Conservation (phyloP, 2,797 vertebrate genomes). For the Heterohyrax brucei region DNA sequence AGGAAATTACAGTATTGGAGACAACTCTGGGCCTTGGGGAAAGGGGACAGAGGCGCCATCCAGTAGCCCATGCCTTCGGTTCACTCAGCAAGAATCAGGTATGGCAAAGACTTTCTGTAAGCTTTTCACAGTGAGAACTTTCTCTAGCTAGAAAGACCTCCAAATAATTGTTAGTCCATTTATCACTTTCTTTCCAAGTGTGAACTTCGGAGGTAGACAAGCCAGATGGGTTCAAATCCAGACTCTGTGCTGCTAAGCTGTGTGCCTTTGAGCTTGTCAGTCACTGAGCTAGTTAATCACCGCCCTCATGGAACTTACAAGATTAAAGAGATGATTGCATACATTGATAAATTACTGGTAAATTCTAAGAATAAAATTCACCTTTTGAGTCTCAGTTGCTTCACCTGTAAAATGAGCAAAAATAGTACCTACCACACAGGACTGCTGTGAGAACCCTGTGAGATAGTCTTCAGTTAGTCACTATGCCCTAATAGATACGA, state of each 20-base stretch:
- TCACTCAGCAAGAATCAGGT: conserved; percentile 83
- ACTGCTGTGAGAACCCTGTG: not conserved
- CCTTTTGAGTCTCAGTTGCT: not conserved
- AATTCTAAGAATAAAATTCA: too few relatives aligned
- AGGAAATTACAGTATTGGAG: conserved; percentile 86
- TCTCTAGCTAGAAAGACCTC: conserved; percentile 26
- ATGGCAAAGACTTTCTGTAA: conserved; percentile 66
- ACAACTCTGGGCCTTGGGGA: conserved; percentile 85
- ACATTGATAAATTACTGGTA: not conserved
- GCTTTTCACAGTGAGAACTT: conserved; percentile 37
- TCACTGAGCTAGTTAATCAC: not conserved
- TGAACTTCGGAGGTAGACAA: not conserved
- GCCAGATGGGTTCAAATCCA: not conserved
- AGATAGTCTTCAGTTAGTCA: conserved; percentile 53
- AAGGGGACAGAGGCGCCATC: conserved; percentile 79
- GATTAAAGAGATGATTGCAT: not conserved
- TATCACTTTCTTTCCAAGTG: not conserved
- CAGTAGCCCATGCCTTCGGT: conserved; percentile 81
- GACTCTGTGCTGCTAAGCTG: not conserved
- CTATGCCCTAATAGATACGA: not conserved
- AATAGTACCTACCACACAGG: not conserved
- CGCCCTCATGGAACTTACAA: not conserved
- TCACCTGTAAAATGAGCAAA: conserved; percentile 38
- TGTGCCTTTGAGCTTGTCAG: not conserved
- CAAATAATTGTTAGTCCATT: conserved; percentile 34